Percentiles rank a stretch among this genome's conserved stretches.
phyloP scores from a whole-genome alignment of 2,888 invertebrate species.

The Allygus modestus region DNA sequence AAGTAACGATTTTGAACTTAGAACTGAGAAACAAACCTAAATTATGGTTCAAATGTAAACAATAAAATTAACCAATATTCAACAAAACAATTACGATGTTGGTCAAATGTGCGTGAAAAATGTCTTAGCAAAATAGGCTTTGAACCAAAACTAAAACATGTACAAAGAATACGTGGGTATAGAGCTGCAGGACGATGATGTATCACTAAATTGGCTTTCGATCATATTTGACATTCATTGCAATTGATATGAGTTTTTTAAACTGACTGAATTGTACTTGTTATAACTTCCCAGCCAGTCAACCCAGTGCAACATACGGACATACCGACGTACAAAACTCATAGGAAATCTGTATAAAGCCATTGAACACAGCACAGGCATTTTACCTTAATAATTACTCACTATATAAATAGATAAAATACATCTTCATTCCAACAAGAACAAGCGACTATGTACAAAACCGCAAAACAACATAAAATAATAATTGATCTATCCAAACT shows the following conservation, averaged over 20 bases:
- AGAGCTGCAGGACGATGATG: not conserved
- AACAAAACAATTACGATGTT: not conserved
- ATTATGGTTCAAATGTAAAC: not conserved
- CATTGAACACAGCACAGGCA: conserved; percentile 44
- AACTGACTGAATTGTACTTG: not conserved
- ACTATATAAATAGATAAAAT: conserved; percentile 47
- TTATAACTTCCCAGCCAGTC: not conserved
- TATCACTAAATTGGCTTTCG: not conserved
- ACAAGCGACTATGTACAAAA: conserved; percentile 47
- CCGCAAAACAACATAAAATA: conserved; percentile 10
- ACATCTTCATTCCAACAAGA: conserved; percentile 47
- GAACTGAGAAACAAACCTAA: not conserved
- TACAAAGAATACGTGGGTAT: not conserved
- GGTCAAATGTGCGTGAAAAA: conserved; percentile 34
- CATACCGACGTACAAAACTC: conserved; percentile 19
- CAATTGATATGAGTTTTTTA: not conserved
- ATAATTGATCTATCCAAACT: conserved; percentile 7
- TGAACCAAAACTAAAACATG: not conserved
- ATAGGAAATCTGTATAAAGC: conserved; percentile 40
- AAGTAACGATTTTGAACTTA: conserved; percentile 8
- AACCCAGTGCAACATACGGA: not conserved
- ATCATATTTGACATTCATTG: not conserved
- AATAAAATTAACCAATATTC: not conserved
- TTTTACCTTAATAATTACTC: conserved; percentile 4
- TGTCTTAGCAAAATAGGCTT: not conserved